Percentiles rank a stretch among this genome's conserved stretches.
Evolutionary conservation across 2,113 vertebrate species (phyloP).

Genomic region (Salvelinus namaycush): DNA sequence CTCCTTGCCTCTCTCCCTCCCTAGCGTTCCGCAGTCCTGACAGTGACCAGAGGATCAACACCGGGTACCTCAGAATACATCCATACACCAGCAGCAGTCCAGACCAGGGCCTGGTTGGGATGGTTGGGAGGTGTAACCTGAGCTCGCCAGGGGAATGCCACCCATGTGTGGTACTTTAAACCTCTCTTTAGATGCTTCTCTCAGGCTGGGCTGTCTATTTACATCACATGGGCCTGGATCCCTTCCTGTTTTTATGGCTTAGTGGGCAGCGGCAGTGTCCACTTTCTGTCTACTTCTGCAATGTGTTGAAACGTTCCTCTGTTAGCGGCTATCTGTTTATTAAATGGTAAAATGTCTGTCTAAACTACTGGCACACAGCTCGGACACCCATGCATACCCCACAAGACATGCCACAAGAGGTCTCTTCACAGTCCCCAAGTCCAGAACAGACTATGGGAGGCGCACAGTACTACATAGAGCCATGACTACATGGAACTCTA

Average conservation of each 20-base stretch:
- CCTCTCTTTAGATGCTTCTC: conserved; percentile 48
- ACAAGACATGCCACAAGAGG: no score
- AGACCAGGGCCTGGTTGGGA: not conserved
- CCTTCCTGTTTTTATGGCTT: conserved; percentile 31
- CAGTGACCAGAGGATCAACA: conserved; percentile 27
- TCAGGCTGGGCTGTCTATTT: conserved; percentile 50
- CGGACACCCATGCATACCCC: no score
- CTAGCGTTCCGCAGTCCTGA: not conserved
- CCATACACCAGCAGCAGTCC: conserved; percentile 1
- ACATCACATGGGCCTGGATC: conserved; percentile 40
- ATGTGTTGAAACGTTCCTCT: not conserved
- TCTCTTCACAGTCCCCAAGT: no score
- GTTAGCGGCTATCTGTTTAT: not conserved
- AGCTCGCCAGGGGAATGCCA: conserved; percentile 47
- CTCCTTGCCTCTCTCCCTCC: conserved; percentile 5
- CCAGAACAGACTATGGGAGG: no score
- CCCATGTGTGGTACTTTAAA: conserved; percentile 59
- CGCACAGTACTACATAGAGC: no score
- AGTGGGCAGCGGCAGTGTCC: not conserved
- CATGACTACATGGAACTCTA: no score
- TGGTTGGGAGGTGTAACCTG: conserved; percentile 29
- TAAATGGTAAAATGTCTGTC: no score
- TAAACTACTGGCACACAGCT: no score
- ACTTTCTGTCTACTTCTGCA: not conserved
- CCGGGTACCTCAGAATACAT: conserved; percentile 3